A percentile compares a stretch with the other conserved stretches of the same genome.
phyloP scores from a whole-genome alignment of 2,113 vertebrate genomes.

The Chloebia gouldiae region DNA sequence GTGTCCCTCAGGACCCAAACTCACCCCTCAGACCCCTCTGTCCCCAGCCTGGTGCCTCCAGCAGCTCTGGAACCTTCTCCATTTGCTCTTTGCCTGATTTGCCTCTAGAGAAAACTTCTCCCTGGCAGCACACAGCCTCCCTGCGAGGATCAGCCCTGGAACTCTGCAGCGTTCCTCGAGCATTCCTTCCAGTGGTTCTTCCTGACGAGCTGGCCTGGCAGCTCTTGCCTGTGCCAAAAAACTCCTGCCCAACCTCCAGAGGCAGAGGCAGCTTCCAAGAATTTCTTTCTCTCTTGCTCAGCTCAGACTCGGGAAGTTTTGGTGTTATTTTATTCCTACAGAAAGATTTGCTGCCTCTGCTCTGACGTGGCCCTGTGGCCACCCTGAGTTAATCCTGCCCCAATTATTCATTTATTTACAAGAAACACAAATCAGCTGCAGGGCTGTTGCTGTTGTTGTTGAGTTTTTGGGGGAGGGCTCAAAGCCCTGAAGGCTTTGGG shows the following conservation, averaged over 20 bases:
- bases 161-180: conserved; percentile 54
- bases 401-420: background rate
- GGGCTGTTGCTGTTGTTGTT: background rate
- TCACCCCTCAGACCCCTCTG: background rate
- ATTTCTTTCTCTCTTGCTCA: background rate
- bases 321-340: background rate
- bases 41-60: background rate
- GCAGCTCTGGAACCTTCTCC: background rate
- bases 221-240: conserved; percentile 23
- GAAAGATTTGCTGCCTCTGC: background rate
- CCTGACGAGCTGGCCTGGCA: conserved; percentile 51
- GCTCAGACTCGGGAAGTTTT: background rate
- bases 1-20: background rate
- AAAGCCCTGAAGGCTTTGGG: background rate
- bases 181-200: conserved; percentile 36
- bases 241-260: conserved; percentile 19
- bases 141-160: background rate
- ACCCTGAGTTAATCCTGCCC: background rate
- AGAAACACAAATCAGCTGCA: background rate
- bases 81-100: background rate
- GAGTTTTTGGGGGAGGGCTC: background rate
- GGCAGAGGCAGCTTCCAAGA: background rate
- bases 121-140: conserved; percentile 5
- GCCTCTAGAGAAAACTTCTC: background rate
- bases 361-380: background rate